Base-by-base conservation (phyloP, 2,113 vertebrate genomes). In the Rousettus leschenaultii region DNA sequence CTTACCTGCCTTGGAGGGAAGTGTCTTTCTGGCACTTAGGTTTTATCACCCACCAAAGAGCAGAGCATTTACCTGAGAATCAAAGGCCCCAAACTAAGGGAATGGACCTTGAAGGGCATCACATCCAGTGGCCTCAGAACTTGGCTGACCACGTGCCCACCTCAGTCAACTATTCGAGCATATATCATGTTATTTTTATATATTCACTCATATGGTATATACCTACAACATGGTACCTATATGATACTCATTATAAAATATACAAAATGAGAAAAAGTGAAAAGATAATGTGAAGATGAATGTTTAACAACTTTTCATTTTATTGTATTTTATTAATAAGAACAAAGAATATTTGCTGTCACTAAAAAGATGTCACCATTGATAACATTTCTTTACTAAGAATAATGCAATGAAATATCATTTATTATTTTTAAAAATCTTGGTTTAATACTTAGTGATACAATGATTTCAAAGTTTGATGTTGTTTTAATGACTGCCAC, bases 301-400 rank as follows among this genome's bases (percentile, higher is more conserved):
- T 66, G 3, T 88, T 88, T 83, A 53, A 55, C 61, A 91, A 57
- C 66, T 30, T 48, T 80, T 90, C 94, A 24, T 40, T 86, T 91
- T 70, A 66, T 61, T 92, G 40, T 35, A 51, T 75, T 93, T 89
- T 74, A 73, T 87, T 92, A 66, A 92, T 45, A 84, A 57, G 9
- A 95, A 66, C 51, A 71, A 97, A 86, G 70, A 87, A 70, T 35
- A 38, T 94, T 90, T 95, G 10, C 28, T 77, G 30, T 92, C 57
- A 78, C n/a, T 84, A 89, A 86, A 97, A 86, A 63, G 38, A 83
- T 24, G 4, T 7, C 9, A 51, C 45, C 12, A 57, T 24, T 59
- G 21, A 43, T 79, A 84, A 57, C 14, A 92, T 92, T 95, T 92
- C 13, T 94, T 33, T 59, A 61, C n/a, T 90, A 40, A 75, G 43